Conservation (phyloP, 1,140 invertebrate genomes). For the Temnothorax nylanderi region DNA sequence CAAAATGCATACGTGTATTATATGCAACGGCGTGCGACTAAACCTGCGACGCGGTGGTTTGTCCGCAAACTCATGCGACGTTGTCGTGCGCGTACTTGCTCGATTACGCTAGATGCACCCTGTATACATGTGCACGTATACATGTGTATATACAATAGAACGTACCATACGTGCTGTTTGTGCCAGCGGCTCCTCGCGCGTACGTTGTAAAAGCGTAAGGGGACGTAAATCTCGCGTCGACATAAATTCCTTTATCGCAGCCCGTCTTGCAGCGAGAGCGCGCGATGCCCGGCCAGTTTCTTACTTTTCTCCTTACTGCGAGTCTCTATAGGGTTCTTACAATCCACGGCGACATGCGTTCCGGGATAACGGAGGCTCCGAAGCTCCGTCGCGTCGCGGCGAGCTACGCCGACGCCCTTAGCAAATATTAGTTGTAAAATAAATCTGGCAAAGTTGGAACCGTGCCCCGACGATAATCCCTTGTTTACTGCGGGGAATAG, state of each 20-base stretch:
- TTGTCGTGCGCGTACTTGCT: conserved; percentile 27
- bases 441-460: conserved; percentile 50
- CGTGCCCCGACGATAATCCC: conserved; percentile 52
- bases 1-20: conserved; percentile 40
- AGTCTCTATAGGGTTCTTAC: conserved; percentile 62
- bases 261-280: conserved; percentile 62
- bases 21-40: conserved; percentile 12
- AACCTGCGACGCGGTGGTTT: conserved; percentile 28
- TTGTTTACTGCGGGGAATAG: conserved; percentile 51
- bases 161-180: conserved; percentile 4
- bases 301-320: conserved; percentile 66
- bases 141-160: conserved; percentile 17
- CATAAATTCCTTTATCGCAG: conserved; percentile 81
- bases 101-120: conserved; percentile 36
- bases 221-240: conserved; percentile 78
- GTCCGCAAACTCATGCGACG: conserved; percentile 31
- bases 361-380: conserved; percentile 24
- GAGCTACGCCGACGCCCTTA: conserved; percentile 24
- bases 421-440: conserved; percentile 62
- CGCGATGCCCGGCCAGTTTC: conserved; percentile 55
- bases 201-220: conserved; percentile 71
- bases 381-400: neutral
- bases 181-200: conserved; percentile 23
- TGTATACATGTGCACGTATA: neutral
- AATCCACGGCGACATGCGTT: conserved; percentile 33